Conservation (phyloP, 2,113 vertebrate species). For the Leptobrachium ailaonicum region DNA sequence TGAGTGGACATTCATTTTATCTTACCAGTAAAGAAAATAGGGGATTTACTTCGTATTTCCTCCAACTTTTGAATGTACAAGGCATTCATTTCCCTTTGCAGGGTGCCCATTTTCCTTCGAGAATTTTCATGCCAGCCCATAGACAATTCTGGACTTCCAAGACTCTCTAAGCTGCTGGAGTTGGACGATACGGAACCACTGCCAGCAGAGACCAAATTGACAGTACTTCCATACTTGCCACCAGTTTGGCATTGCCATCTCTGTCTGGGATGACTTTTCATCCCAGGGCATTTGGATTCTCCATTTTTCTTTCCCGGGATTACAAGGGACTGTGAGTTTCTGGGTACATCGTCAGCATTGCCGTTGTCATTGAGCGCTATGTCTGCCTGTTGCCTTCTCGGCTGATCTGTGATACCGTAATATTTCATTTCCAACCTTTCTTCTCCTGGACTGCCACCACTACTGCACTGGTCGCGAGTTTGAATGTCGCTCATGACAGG, state of each 20-base stretch:
- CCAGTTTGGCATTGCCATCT: slow-evolving; percentile 65
- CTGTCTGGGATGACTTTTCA: slow-evolving; percentile 64
- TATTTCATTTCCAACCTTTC: slow-evolving; percentile 59
- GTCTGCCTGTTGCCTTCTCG: slow-evolving; percentile 51
- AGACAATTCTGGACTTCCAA: slow-evolving; percentile 74
- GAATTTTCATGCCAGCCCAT: slow-evolving; percentile 69
- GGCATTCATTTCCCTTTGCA: slow-evolving; percentile 94
- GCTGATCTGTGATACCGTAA: slow-evolving; percentile 60
- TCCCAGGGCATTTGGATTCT: slow-evolving; percentile 61
- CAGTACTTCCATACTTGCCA: slow-evolving; percentile 70
- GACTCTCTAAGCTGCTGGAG: slow-evolving; percentile 80
- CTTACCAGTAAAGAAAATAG: slow-evolving; percentile 95
- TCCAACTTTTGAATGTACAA: slow-evolving; percentile 94
- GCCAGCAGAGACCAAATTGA: slow-evolving; percentile 55
- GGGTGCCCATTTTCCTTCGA: slow-evolving; percentile 81
- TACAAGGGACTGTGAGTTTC: slow-evolving; percentile 56
- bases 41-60: slow-evolving; percentile 90
- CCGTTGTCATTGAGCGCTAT: slow-evolving; percentile 55
- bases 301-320: slow-evolving; percentile 58
- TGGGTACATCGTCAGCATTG: slow-evolving; percentile 47
- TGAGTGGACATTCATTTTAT: slow-evolving; percentile 58
- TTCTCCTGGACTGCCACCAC: slow-evolving; percentile 49
- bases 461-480: slow-evolving; percentile 44
- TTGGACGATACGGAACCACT: slow-evolving; percentile 71
- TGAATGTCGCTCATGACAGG: slow-evolving; percentile 41